phyloP scores from a whole-genome alignment of 2,888 invertebrate genomes.

The Patella depressa region DNA sequence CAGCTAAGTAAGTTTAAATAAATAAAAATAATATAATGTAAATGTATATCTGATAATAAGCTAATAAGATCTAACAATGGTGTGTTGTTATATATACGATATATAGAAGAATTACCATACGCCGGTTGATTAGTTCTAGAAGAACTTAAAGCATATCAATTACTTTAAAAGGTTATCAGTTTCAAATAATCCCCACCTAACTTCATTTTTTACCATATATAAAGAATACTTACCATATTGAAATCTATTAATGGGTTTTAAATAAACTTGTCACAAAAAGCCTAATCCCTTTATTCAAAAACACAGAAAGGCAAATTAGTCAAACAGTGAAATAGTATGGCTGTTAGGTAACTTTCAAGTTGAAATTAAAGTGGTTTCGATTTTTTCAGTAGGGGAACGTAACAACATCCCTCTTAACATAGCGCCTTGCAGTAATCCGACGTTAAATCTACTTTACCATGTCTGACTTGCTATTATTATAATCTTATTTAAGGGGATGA shows the following conservation, averaged over 20 bases:
- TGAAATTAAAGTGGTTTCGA: not conserved
- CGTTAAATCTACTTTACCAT: not conserved
- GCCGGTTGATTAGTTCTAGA: not conserved
- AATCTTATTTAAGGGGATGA: conserved; percentile 6
- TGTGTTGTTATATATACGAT: not conserved
- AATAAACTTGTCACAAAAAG: conserved; percentile 54
- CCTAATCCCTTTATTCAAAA: conserved; percentile 26
- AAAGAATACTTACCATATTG: conserved; percentile 36
- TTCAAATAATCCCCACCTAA: not conserved
- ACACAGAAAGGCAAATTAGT: not conserved
- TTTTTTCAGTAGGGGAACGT: not conserved
- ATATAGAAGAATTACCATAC: not conserved
- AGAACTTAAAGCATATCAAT: conserved; percentile 6
- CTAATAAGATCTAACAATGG: no score
- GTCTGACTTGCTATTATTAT: not conserved
- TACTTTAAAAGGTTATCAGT: conserved; percentile 8
- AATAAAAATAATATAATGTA: no score
- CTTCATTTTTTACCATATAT: not conserved
- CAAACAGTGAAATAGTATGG: conserved; percentile 1
- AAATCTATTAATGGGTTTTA: conserved; percentile 49
- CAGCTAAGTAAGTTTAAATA: no score
- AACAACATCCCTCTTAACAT: not conserved
- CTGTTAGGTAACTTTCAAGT: conserved; percentile 3
- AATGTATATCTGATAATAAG: no score
- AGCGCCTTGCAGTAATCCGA: conserved; percentile 4